These are phyloP conservation scores for Julus scandinavius DNA, from an alignment of 2,888 invertebrate species.

Conservation along the genomic window DNA sequence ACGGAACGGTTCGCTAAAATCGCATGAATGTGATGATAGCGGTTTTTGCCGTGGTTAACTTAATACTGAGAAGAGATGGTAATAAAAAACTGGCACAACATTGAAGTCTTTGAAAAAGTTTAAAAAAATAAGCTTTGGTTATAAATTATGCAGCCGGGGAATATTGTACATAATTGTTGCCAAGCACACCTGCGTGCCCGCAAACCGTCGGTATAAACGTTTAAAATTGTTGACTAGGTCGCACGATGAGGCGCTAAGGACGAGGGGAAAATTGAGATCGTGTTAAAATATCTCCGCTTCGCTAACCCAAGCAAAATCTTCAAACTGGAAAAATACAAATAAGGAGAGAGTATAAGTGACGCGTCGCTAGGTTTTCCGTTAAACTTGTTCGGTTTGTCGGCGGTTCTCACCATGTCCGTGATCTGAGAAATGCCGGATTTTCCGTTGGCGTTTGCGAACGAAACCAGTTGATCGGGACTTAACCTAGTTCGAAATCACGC, in stretches of 20 bases:
- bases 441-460: not conserved
- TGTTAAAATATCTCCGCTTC: conserved; percentile 42
- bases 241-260: not conserved
- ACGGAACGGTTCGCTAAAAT: not conserved
- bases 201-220: too few species aligned
- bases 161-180: not conserved
- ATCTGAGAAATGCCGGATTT: not conserved
- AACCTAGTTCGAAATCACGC: not conserved
- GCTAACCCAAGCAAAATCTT: conserved; percentile 53
- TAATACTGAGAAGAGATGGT: not conserved
- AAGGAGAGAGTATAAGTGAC: not conserved
- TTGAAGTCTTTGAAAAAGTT: not conserved
- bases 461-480: not conserved
- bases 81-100: not conserved
- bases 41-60: not conserved
- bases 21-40: not conserved
- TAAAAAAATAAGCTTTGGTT: conserved; percentile 28
- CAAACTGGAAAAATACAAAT: not conserved
- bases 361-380: too few species aligned
- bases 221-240: not conserved
- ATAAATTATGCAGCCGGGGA: not conserved
- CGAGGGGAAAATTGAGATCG: not conserved
- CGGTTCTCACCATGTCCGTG: conserved; percentile 25
- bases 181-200: too few species aligned
- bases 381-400: too few species aligned